Percentiles rank a stretch among this genome's conserved stretches.
phyloP scores from a whole-genome alignment of 2,113 vertebrate species.

The Sorex araneus region DNA sequence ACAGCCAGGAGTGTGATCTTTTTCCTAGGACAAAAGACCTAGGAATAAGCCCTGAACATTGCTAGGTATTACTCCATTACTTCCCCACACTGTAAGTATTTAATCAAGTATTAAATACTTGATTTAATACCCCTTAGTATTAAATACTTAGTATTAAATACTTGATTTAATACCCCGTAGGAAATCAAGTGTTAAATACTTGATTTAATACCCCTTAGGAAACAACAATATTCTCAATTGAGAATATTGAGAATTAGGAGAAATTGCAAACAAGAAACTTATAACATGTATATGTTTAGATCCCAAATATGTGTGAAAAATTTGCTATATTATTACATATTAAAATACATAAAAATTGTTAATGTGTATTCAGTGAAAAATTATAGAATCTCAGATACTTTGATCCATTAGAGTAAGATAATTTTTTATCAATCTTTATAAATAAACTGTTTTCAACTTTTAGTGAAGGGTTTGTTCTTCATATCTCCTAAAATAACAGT shows the following conservation, averaged over 20 bases:
- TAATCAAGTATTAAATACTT: neutral
- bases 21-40: neutral
- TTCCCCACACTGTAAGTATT: neutral
- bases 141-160: no score
- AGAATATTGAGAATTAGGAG: neutral
- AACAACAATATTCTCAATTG: neutral
- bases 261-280: no score
- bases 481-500: neutral
- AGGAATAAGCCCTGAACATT: no score
- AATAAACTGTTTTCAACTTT: neutral
- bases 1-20: neutral
- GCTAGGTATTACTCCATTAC: no score
- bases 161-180: no score
- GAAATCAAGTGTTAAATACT: no score
- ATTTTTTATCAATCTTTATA: neutral
- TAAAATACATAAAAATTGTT: no score
- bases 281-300: no score
- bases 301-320: no score
- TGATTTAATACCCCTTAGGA: neutral
- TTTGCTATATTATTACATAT: neutral
- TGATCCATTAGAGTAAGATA: neutral
- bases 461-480: neutral
- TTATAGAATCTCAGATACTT: neutral
- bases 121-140: no score
- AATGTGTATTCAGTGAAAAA: neutral